phyloP scores from a whole-genome alignment of 2,888 invertebrate species.

The Ornithoptera priamus region DNA sequence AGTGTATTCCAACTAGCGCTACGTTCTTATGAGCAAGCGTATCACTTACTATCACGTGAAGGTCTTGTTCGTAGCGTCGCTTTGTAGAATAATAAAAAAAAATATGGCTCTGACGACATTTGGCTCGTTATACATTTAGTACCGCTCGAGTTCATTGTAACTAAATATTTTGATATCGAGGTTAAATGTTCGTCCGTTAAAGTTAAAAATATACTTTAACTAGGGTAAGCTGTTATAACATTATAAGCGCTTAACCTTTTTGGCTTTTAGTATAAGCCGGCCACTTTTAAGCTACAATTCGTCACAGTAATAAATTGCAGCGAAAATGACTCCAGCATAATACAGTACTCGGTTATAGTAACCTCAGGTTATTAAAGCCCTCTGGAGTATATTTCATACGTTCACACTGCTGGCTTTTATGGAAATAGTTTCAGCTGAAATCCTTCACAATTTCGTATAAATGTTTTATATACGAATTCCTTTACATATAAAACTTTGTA shows the following conservation, averaged over 20 bases:
- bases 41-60: too few relatives aligned
- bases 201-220: background rate
- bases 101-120: too few relatives aligned
- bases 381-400: slow-evolving; percentile 23
- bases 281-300: slow-evolving; percentile 13
- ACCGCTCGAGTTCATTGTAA: too few relatives aligned
- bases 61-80: too few relatives aligned
- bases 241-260: background rate
- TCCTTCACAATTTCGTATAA: background rate
- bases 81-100: too few relatives aligned
- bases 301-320: slow-evolving; percentile 24
- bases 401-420: slow-evolving; percentile 16
- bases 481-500: background rate
- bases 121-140: too few relatives aligned
- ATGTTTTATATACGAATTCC: background rate
- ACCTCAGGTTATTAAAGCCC: slow-evolving; percentile 20
- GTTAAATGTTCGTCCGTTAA: too few relatives aligned
- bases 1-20: too few relatives aligned
- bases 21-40: too few relatives aligned
- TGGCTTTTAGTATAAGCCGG: slow-evolving; percentile 4
- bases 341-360: slow-evolving; percentile 16
- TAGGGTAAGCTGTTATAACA: background rate
- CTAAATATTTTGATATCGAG: too few relatives aligned
- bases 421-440: slow-evolving; percentile 15
- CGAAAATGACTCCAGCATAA: slow-evolving; percentile 21